Base-by-base conservation (phyloP, 1,140 invertebrate species). In the Hetaerina americana region DNA sequence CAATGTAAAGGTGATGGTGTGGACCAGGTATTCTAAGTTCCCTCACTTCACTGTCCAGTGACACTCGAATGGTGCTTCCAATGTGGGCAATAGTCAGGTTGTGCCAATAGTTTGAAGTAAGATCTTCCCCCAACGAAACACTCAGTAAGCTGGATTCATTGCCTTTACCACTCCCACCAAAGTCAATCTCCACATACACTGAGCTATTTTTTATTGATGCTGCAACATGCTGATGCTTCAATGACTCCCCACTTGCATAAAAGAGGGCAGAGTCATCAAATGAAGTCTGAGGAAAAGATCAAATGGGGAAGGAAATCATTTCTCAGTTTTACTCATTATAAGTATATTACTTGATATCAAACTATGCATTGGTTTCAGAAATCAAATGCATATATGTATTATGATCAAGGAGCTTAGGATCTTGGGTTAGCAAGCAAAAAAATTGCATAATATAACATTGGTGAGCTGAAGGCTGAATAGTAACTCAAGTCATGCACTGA, bases 241-340 rank as follows among this genome's bases (percentile, higher is more conserved):
- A 87, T 40, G 92, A 91, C 77, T 93, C 92, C 10, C 93, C 93
- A 73, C 91, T 92, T 15, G 92, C 92, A 78, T 95, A 94, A 78
- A 94, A 92, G 40, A 95, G 76, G 0, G 89, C 92, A 2, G 92
- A 94, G 78, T 95, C 91, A 78, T 94, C 92, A 82, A 92, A 92
- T 77, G 89, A 85, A 68, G 92, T 92, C 87, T 92, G 78, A 74
- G n/a, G n/a, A n/a, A n/a, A n/a, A n/a, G n/a, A n/a, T n/a, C n/a
- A n/a, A n/a, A n/a, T n/a, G 80, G 77, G 74, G 75, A 66, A n/a
- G n/a, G n/a, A n/a, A n/a, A n/a, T n/a, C n/a, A n/a, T n/a, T n/a
- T n/a, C n/a, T n/a, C n/a, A n/a, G n/a, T n/a, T n/a, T n/a, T n/a
- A n/a, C n/a, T n/a, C n/a, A n/a, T n/a, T n/a, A n/a, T n/a, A n/a